These are phyloP conservation scores for Orthosia gothica DNA, from an alignment of 2,888 invertebrate genomes.

Conservation along the genomic window DNA sequence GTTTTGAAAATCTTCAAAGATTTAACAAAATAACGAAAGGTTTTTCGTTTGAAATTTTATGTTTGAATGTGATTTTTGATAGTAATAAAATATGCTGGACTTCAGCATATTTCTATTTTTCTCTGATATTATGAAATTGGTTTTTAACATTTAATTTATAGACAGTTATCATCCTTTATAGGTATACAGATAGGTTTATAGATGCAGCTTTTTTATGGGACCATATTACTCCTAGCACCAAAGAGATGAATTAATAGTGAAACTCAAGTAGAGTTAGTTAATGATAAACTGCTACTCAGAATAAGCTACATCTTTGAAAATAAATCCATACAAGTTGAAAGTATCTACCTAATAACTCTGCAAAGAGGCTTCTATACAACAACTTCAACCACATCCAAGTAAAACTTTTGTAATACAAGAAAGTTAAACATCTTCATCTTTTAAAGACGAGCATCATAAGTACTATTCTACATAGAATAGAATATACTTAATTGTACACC, in stretches of 20 bases:
- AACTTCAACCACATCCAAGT: slow-evolving; percentile 23
- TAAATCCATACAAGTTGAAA: too few relatives aligned
- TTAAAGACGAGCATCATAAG: slow-evolving; percentile 12
- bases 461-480: too few relatives aligned
- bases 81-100: too few relatives aligned
- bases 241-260: not conserved
- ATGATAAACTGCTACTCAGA: not conserved
- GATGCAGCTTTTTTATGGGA: too few relatives aligned
- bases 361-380: slow-evolving; percentile 9
- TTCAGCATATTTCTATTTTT: too few relatives aligned
- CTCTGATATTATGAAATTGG: too few relatives aligned
- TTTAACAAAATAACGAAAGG: slow-evolving; percentile 1
- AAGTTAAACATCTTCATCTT: slow-evolving; percentile 29
- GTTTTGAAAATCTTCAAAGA: slow-evolving; percentile 1
- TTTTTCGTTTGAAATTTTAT: too few relatives aligned
- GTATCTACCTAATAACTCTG: slow-evolving; percentile 1
- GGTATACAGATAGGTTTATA: too few relatives aligned
- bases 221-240: not conserved
- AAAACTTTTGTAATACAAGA: slow-evolving; percentile 28
- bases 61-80: too few relatives aligned
- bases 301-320: not conserved
- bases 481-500: too few relatives aligned
- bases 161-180: too few relatives aligned
- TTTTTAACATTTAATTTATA: too few relatives aligned
- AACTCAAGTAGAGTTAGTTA: not conserved